Conservation (phyloP, 2,113 vertebrate species). For the Solea senegalensis region DNA sequence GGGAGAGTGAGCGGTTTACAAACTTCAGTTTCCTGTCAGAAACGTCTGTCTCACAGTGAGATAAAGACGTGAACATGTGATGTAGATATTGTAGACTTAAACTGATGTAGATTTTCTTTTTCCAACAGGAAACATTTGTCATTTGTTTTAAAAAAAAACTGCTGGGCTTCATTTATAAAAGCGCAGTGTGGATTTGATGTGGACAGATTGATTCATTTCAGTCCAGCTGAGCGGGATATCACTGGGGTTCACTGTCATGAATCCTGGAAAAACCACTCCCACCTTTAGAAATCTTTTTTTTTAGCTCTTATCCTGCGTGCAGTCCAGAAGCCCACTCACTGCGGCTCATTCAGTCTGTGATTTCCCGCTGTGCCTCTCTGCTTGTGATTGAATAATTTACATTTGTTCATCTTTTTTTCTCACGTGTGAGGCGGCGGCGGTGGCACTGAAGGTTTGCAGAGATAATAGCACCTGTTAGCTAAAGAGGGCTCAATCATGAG, state of each 20-base stretch:
- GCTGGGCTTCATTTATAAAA: constrained; percentile 61
- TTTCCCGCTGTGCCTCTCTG: constrained; percentile 48
- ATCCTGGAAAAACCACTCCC: constrained; percentile 23
- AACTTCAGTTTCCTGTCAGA: no score
- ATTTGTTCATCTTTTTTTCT: constrained; percentile 60
- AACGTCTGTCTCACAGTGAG: no score
- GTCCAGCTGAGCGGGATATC: background rate
- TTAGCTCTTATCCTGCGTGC: constrained; percentile 21
- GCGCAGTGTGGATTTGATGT: constrained; percentile 17
- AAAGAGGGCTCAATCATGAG: constrained; percentile 64
- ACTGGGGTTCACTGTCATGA: constrained; percentile 21
- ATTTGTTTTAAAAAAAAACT: constrained; percentile 47
- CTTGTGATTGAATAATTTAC: constrained; percentile 59
- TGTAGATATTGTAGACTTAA: no score
- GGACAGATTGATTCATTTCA: constrained; percentile 24
- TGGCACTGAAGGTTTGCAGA: constrained; percentile 32
- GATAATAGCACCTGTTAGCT: constrained; percentile 68
- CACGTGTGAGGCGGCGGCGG: constrained; percentile 5
- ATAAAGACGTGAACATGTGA: no score
- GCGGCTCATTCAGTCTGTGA: constrained; percentile 47
- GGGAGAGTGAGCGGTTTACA: no score
- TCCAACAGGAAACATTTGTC: no score
- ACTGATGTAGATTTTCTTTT: no score
- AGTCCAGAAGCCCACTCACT: constrained; percentile 33
- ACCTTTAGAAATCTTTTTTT: constrained; percentile 17